Evolutionary conservation across 2,888 invertebrate species (phyloP).

Genomic region (Odontocerum albicorne): DNA sequence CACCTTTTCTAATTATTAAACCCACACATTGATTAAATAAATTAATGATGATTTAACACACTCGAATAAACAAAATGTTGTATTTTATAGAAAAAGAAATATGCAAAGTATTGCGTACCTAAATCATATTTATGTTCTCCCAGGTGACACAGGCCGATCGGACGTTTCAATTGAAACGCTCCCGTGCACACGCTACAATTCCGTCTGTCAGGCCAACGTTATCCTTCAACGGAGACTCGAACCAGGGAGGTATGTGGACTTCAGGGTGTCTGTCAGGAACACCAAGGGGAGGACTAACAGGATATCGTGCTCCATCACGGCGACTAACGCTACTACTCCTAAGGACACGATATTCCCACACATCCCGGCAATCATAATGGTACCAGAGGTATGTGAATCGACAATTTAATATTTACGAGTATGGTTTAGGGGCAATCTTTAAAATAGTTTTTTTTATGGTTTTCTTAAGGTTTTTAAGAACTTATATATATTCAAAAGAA

Average conservation of each 20-base stretch:
- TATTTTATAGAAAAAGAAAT: too few species aligned
- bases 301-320: slow-evolving; percentile 78
- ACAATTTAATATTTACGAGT: neutral
- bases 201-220: slow-evolving; percentile 87
- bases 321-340: slow-evolving; percentile 84
- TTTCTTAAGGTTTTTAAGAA: too few species aligned
- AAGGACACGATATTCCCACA: slow-evolving; percentile 81
- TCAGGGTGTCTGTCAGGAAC: slow-evolving; percentile 71
- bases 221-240: slow-evolving; percentile 75
- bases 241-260: slow-evolving; percentile 83
- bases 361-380: slow-evolving; percentile 73
- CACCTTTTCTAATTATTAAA: too few species aligned
- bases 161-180: slow-evolving; percentile 78
- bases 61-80: too few species aligned
- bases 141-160: slow-evolving; percentile 70
- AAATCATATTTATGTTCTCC: slow-evolving; percentile 15
- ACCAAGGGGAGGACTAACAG: slow-evolving; percentile 75
- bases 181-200: slow-evolving; percentile 84
- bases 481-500: too few species aligned
- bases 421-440: too few species aligned
- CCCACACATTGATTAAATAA: too few species aligned
- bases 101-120: too few species aligned
- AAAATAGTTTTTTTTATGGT: too few species aligned
- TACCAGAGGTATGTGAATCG: slow-evolving; percentile 65
- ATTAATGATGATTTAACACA: too few species aligned